Evolutionary conservation across 2,113 vertebrate species (phyloP).

Genomic region (Genyomyrus donnyi): DNA sequence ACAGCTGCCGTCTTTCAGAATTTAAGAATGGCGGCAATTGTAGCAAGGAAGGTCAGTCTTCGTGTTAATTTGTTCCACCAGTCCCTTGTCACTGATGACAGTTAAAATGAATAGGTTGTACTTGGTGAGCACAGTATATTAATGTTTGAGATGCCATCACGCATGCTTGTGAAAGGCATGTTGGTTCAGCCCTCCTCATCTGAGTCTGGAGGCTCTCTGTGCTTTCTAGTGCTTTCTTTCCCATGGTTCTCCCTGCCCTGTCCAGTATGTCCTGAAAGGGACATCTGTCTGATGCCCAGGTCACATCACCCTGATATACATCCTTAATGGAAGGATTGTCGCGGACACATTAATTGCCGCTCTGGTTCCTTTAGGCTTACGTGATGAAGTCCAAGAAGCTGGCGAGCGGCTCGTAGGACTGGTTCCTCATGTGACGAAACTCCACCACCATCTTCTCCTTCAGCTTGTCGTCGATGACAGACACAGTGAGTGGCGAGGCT

Average conservation of each 20-base stretch:
- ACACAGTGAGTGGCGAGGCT: constrained; percentile 88
- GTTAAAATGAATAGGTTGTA: not conserved
- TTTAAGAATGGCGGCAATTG: not conserved
- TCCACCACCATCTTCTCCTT: constrained; percentile 99
- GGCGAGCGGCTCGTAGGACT: constrained; percentile 89
- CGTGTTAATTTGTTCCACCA: not conserved
- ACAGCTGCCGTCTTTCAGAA: not conserved
- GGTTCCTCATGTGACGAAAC: constrained; percentile 97
- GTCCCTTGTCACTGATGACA: not conserved
- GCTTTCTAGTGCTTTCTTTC: not conserved
- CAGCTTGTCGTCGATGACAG: constrained; percentile 93
- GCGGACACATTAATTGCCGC: not conserved
- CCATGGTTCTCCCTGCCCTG: not conserved
- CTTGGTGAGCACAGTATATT: not conserved
- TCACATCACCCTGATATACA: not conserved
- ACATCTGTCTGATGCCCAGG: not conserved
- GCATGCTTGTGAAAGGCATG: not conserved
- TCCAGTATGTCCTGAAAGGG: not conserved
- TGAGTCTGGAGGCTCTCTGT: not conserved
- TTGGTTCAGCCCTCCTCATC: not conserved
- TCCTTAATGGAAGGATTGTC: not conserved
- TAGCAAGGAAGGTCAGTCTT: not conserved
- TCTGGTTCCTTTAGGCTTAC: constrained; percentile 54
- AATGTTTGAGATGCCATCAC: not conserved
- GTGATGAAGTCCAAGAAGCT: constrained; percentile 98